These are phyloP conservation scores for Rhopalosiphum maidis DNA, from an alignment of 1,140 invertebrate genomes.

Conservation along the genomic window DNA sequence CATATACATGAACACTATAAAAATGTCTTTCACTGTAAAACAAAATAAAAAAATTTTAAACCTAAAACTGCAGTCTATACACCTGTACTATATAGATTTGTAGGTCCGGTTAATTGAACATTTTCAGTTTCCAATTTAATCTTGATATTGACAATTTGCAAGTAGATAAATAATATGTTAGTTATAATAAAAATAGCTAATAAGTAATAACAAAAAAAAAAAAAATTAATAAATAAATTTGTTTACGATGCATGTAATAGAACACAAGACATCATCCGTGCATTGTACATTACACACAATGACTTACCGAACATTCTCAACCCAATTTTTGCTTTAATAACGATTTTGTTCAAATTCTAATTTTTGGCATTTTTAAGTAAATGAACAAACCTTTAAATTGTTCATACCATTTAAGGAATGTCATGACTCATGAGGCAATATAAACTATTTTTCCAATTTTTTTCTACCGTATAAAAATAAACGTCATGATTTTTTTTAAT, in stretches of 20 bases:
- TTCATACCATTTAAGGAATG: not conserved
- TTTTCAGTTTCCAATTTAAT: not conserved
- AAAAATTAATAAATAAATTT: not conserved
- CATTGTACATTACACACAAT: not conserved
- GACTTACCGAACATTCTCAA: not conserved
- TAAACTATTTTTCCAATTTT: not conserved
- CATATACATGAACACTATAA: too few species aligned
- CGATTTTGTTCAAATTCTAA: not conserved
- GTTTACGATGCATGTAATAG: not conserved
- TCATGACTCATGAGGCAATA: too few species aligned
- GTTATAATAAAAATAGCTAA: not conserved
- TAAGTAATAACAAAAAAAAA: not conserved
- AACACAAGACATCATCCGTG: not conserved
- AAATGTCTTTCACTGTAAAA: too few species aligned
- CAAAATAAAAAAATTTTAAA: not conserved
- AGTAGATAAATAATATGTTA: not conserved
- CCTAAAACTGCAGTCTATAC: not conserved
- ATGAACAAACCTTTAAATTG: not conserved
- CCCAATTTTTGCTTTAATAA: not conserved
- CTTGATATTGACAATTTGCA: not conserved
- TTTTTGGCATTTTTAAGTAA: not conserved
- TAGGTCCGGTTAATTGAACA: not conserved
- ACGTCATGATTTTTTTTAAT: not conserved
- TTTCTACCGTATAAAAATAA: not conserved
- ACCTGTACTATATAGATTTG: not conserved